Conservation (phyloP, 1,140 invertebrate species). For the Anastrepha obliqua region DNA sequence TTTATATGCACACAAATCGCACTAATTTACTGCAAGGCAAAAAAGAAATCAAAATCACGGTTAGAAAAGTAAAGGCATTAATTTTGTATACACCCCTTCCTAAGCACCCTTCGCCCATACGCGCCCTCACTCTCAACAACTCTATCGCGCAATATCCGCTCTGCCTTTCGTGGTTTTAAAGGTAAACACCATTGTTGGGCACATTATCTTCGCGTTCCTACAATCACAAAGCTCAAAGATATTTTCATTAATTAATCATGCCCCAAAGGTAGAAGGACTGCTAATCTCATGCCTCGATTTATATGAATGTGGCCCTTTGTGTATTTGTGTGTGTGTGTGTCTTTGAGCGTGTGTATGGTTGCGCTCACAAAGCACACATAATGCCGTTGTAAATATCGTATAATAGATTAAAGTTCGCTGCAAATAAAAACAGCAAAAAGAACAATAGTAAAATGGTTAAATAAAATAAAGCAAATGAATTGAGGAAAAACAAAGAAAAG, state of each 20-base stretch:
- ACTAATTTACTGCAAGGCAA: too few relatives aligned
- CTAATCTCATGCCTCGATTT: not conserved
- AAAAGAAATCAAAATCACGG: too few relatives aligned
- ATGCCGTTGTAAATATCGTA: not conserved
- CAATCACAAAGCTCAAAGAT: not conserved
- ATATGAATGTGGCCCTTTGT: not conserved
- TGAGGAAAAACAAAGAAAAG: not conserved
- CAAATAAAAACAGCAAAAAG: not conserved
- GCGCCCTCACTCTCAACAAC: too few relatives aligned
- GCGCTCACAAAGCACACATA: not conserved
- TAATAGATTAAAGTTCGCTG: not conserved
- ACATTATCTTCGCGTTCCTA: not conserved
- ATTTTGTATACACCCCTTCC: too few relatives aligned
- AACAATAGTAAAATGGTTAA: not conserved
- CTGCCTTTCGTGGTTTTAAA: not conserved
- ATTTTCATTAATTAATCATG: conserved; percentile 53
- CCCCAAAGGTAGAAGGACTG: not conserved
- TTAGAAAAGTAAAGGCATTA: not conserved
- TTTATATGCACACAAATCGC: too few relatives aligned
- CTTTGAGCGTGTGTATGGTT: not conserved
- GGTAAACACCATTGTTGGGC: not conserved
- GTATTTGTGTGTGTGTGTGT: not conserved
- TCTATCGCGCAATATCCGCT: not conserved
- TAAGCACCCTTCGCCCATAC: too few relatives aligned
- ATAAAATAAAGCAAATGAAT: conserved; percentile 39